Evolutionary conservation across 2,113 vertebrate genomes (phyloP).

Genomic region (Xenopus borealis): DNA sequence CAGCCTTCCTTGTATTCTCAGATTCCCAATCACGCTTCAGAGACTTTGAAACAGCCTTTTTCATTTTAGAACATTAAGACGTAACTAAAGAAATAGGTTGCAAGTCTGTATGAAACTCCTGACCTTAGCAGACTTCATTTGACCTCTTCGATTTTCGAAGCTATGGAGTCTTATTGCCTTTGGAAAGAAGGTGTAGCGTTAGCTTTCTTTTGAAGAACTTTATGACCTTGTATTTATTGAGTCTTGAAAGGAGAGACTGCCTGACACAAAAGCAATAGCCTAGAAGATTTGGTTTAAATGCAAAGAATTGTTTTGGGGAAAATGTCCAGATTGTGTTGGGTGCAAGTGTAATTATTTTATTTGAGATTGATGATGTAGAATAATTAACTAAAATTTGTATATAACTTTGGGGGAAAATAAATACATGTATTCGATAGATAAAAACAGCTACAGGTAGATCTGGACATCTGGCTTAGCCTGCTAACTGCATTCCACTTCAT

Average conservation of each 20-base stretch:
- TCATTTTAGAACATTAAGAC: neutral
- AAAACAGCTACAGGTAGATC: too few species aligned
- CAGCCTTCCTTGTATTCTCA: constrained; percentile 18
- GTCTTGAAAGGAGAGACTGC: constrained; percentile 35
- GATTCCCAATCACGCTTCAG: constrained; percentile 18
- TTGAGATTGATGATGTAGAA: constrained; percentile 18
- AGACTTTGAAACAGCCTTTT: constrained; percentile 14
- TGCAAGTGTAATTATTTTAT: constrained; percentile 16
- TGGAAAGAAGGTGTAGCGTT: neutral
- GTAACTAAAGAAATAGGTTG: neutral
- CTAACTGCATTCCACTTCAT: too few species aligned
- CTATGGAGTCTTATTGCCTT: constrained; percentile 21
- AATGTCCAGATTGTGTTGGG: neutral
- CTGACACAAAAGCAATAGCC: constrained; percentile 43
- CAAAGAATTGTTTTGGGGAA: constrained; percentile 13
- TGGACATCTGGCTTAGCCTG: too few species aligned
- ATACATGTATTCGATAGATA: too few species aligned
- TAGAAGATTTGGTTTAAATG: constrained; percentile 28
- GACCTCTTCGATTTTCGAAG: constrained; percentile 41
- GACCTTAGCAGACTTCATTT: constrained; percentile 37
- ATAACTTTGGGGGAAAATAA: too few species aligned
- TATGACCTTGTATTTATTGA: neutral
- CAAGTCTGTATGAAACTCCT: neutral
- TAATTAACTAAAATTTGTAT: neutral
- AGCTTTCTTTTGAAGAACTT: constrained; percentile 24